Percentiles rank a stretch among this genome's conserved stretches.
Conservation (phyloP, 2,888 invertebrate species). For the Epinotia bilunana region DNA sequence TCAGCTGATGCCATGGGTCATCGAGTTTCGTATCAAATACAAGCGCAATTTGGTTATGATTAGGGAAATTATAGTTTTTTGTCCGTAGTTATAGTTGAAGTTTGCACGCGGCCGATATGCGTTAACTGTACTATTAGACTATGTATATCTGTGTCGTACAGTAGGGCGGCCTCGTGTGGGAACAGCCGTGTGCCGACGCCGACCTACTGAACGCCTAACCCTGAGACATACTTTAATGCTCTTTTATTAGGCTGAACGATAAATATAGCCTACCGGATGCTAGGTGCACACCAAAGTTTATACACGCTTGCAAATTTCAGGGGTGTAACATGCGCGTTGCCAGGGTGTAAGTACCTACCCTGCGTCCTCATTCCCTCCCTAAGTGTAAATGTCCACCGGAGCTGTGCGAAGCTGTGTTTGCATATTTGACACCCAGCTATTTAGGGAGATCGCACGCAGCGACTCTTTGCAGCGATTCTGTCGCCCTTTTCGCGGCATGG, state of each 20-base stretch:
- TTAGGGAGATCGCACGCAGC: too few relatives aligned
- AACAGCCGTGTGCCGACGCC: constrained; percentile 13
- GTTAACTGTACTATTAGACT: not conserved
- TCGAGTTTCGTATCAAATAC: not conserved
- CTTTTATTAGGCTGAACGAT: too few relatives aligned
- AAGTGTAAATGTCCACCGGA: too few relatives aligned
- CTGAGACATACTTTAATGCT: not conserved
- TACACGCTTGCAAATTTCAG: too few relatives aligned
- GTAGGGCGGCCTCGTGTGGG: constrained; percentile 16
- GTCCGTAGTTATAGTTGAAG: not conserved
- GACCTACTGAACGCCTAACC: constrained; percentile 19
- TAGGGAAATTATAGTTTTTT: not conserved
- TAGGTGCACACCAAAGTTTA: not conserved
- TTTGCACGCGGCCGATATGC: not conserved
- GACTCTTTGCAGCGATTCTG: too few relatives aligned
- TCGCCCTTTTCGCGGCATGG: too few relatives aligned
- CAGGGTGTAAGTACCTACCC: too few relatives aligned
- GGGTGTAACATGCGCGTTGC: too few relatives aligned
- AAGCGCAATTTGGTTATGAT: not conserved
- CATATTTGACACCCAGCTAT: too few relatives aligned
- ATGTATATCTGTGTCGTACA: not conserved
- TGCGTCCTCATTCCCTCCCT: too few relatives aligned
- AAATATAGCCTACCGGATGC: not conserved
- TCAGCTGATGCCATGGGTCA: constrained; percentile 19
- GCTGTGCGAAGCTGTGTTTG: too few relatives aligned